Conservation (phyloP, 2,888 invertebrate species). For the Hirudinaria manillensis region DNA sequence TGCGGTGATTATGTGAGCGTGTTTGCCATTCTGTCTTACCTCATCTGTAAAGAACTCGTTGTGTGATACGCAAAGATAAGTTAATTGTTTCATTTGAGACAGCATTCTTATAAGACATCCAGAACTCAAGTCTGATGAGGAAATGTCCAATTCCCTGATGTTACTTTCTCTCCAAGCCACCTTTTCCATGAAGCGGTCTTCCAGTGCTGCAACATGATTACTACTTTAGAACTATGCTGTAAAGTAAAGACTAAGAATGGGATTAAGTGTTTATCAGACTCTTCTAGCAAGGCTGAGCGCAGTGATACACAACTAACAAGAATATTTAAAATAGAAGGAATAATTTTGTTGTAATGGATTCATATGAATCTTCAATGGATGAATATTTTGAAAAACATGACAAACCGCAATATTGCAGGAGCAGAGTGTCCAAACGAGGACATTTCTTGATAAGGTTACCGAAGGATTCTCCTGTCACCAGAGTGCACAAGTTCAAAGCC, state of each 20-base stretch:
- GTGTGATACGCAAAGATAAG: conserved; percentile 86
- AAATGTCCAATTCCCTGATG: conserved; percentile 87
- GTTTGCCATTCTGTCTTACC: conserved; percentile 53
- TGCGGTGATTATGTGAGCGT: neutral
- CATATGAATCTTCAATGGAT: neutral
- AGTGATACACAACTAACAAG: no score
- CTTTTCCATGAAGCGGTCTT: conserved; percentile 84
- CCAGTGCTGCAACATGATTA: conserved; percentile 65
- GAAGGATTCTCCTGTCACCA: conserved; percentile 85
- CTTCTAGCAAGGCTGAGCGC: no score
- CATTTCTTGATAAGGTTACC: conserved; percentile 38
- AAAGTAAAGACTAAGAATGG: no score
- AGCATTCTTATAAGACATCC: conserved; percentile 89
- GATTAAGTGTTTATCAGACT: no score
- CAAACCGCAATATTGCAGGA: conserved; percentile 80
- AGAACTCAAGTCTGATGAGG: conserved; percentile 87
- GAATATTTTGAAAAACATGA: neutral
- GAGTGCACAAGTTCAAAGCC: conserved; percentile 91
- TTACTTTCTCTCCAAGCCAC: conserved; percentile 94
- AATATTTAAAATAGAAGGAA: no score
- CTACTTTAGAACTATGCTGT: neutral
- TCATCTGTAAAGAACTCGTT: conserved; percentile 93
- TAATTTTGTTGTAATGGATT: no score
- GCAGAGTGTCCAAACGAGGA: conserved; percentile 73
- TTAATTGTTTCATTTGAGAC: conserved; percentile 70